Conservation (phyloP, 2,888 invertebrate genomes). For the Pandemis heparana region DNA sequence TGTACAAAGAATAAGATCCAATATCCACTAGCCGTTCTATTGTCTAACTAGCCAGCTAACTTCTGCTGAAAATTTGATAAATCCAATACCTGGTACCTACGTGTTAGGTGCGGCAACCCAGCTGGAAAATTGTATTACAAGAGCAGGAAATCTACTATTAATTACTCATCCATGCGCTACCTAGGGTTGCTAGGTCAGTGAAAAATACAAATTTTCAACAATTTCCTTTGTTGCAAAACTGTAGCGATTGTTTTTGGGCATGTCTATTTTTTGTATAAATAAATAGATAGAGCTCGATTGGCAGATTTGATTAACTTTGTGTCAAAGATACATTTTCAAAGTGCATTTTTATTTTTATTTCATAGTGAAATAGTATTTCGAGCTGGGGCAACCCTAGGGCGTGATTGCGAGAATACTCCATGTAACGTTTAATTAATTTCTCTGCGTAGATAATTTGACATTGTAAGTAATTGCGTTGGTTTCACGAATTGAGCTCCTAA, state of each 20-base stretch:
- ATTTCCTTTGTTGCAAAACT: neutral
- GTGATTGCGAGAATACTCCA: constrained; percentile 20
- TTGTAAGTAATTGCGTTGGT: constrained; percentile 26
- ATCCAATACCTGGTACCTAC: neutral
- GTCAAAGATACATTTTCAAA: neutral
- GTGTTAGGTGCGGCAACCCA: neutral
- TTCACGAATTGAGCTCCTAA: constrained; percentile 1
- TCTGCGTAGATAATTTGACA: constrained; percentile 25
- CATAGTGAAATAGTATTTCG: neutral
- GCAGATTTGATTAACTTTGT: neutral
- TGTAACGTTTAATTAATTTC: constrained; percentile 20
- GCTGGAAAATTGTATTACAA: constrained; percentile 20
- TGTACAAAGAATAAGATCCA: neutral
- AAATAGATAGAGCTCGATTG: neutral
- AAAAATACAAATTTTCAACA: neutral
- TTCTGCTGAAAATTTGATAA: constrained; percentile 12
- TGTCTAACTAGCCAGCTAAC: constrained; percentile 1
- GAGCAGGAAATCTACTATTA: constrained; percentile 19
- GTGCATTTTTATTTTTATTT: neutral
- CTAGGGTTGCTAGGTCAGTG: constrained; percentile 2
- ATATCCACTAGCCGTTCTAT: neutral
- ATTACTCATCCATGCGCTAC: constrained; percentile 19
- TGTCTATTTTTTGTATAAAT: neutral
- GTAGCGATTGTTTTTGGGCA: neutral
- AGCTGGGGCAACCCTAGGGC: constrained; percentile 9